Evolutionary conservation across 2,888 invertebrate genomes (phyloP).

Genomic region (Morpho deidamia): DNA sequence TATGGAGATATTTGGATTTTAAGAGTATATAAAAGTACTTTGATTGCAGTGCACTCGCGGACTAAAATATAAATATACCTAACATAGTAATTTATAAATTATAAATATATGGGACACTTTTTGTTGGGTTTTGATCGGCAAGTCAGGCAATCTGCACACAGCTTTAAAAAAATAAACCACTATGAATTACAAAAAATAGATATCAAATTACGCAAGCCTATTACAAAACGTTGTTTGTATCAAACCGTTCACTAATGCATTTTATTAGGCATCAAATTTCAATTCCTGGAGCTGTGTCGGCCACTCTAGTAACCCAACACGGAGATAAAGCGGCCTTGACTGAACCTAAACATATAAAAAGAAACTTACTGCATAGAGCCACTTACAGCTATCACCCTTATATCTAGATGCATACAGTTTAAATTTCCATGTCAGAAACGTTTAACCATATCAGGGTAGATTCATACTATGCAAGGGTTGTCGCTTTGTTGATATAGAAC

Average conservation of each 20-base stretch:
- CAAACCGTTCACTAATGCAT: slow-evolving; percentile 16
- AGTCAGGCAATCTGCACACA: no score
- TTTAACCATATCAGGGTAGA: slow-evolving; percentile 16
- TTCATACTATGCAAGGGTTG: slow-evolving; percentile 23
- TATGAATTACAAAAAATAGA: neutral
- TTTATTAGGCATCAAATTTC: slow-evolving; percentile 31
- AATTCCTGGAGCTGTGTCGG: slow-evolving; percentile 48
- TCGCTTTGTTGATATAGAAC: no score
- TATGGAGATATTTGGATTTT: no score
- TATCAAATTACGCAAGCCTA: slow-evolving; percentile 11
- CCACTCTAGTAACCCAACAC: slow-evolving; percentile 60
- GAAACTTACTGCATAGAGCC: slow-evolving; percentile 14
- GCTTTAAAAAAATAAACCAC: no score
- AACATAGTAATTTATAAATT: no score
- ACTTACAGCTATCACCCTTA: slow-evolving; percentile 20
- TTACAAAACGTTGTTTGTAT: slow-evolving; percentile 12
- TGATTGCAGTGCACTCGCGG: no score
- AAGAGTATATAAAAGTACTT: no score
- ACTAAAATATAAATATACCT: no score
- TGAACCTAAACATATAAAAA: slow-evolving; percentile 31
- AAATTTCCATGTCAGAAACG: slow-evolving; percentile 13
- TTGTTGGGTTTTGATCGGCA: no score
- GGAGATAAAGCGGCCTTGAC: slow-evolving; percentile 60
- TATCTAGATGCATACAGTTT: slow-evolving; percentile 22
- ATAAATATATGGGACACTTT: no score